Percentiles rank a stretch among this genome's conserved stretches.
phyloP scores from a whole-genome alignment of 2,797 vertebrate genomes.

The Ammospiza maritima region DNA sequence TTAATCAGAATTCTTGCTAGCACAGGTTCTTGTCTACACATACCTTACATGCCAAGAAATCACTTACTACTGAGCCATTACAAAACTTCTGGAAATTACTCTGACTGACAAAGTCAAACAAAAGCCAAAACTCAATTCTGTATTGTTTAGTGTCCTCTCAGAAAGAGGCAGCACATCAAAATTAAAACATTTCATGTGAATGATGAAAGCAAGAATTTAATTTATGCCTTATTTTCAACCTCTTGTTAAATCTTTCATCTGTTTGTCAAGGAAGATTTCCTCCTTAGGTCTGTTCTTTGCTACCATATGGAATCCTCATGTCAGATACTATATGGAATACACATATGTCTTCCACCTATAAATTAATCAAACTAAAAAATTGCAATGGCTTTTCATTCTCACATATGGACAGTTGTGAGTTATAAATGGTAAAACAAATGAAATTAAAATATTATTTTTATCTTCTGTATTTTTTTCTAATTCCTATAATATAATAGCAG shows the following conservation, averaged over 20 bases:
- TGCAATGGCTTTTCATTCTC: not conserved
- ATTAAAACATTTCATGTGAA: not conserved
- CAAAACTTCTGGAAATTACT: not conserved
- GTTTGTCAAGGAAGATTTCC: not conserved
- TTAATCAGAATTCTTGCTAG: not conserved
- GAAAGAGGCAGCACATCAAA: not conserved
- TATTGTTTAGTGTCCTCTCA: not conserved
- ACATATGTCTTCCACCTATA: not conserved
- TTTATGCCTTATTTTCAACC: not conserved
- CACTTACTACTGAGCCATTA: not conserved
- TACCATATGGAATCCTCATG: not conserved
- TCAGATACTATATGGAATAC: not conserved
- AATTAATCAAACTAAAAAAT: not conserved
- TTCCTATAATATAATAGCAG: not conserved
- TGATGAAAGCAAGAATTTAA: not conserved
- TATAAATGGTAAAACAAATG: not conserved
- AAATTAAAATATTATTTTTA: not conserved
- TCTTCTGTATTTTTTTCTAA: not conserved
- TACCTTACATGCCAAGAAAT: not conserved
- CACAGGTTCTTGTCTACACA: not conserved
- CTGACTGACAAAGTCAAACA: not conserved
- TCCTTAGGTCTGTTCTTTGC: not conserved
- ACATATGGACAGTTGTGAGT: not conserved
- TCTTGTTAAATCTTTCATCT: not conserved
- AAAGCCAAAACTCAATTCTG: not conserved